A percentile compares a stretch with the other conserved stretches of the same genome.
These are phyloP conservation scores for Asobara japonica DNA, from an alignment of 1,140 invertebrate genomes.

Conservation along the genomic window DNA sequence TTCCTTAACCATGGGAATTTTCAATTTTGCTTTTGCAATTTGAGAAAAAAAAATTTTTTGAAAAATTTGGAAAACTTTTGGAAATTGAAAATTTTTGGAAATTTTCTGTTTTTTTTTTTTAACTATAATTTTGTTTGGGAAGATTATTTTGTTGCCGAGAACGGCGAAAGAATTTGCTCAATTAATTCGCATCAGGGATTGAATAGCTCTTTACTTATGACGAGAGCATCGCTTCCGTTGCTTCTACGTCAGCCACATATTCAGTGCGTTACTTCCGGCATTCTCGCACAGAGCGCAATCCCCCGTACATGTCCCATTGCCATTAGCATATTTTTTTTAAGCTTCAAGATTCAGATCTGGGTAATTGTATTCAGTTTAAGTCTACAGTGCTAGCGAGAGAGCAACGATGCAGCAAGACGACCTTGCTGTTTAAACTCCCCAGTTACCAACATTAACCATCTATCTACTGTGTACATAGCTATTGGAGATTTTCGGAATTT, in stretches of 20 bases:
- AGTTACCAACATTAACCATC: no score
- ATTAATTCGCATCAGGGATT: constrained; percentile 6
- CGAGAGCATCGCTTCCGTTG: constrained; percentile 31
- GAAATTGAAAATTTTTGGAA: no score
- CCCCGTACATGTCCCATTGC: neutral
- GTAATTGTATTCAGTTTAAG: constrained; percentile 1
- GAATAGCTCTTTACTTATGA: constrained; percentile 22
- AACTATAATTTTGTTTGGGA: no score
- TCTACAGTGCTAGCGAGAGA: neutral
- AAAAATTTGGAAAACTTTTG: no score
- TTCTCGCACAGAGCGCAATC: neutral
- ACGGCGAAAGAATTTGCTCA: no score
- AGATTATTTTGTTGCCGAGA: no score
- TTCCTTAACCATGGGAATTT: no score
- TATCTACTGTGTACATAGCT: no score
- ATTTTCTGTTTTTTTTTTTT: no score
- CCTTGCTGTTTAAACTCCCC: constrained; percentile 26
- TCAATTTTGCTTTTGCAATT: no score
- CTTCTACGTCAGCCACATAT: neutral
- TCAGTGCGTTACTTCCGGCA: constrained; percentile 24
- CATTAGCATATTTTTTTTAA: neutral
- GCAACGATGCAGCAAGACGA: constrained; percentile 34
- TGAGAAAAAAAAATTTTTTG: no score
- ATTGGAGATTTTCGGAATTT: no score
- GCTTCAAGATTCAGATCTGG: neutral